Evolutionary conservation across 1,140 invertebrate genomes (phyloP), one percentile per base, ranked within the genome.

Genomic region (Lycorma delicatula): DNA sequence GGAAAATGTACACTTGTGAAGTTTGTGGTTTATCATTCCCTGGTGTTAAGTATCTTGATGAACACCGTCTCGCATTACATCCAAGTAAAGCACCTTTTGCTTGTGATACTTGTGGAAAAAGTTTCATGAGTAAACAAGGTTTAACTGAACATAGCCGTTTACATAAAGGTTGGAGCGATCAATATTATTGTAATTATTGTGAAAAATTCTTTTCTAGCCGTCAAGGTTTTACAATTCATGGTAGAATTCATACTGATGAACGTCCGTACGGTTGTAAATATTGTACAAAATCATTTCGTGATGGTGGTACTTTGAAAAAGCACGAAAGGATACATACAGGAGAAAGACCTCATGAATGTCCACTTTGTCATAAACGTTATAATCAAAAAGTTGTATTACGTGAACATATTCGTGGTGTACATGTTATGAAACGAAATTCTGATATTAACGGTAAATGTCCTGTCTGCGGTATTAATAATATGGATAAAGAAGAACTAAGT

Each of bases 221-320:
- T 62, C 90, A 89, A 78, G 77, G 89, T 0, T 77, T 76, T 50
- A 75, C 83, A 55, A 85, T 85, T 56, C 81, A 83, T 61, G 72
- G 77, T 51, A 70, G 80, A 9, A 79, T 75, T 2, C 80, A 83
- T 48, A 80, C 79, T 0, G 79, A 79, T 0, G 79, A 81, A 59
- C 76, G 78, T 46, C 75, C 84, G 0, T 86, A 86, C 62, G 81
- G 80, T 20, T 91, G 87, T 65, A 80, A 77, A 51, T 87, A 86
- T 63, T 91, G 88, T 67, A 86, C 85, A 65, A 91, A 91, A 66
- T 79, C 86, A 36, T 91, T 90, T 53, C 66, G 75, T 4, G 76
- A 77, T 54, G 76, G 76, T 3, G 77, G 77, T 6, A 78, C 77
- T 27, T 66, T 85, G 51, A 74, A 78, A 26, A 77, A 82, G 54